Evolutionary conservation across 2,888 invertebrate species (phyloP).

Genomic region (Drosophila fungiperda): DNA sequence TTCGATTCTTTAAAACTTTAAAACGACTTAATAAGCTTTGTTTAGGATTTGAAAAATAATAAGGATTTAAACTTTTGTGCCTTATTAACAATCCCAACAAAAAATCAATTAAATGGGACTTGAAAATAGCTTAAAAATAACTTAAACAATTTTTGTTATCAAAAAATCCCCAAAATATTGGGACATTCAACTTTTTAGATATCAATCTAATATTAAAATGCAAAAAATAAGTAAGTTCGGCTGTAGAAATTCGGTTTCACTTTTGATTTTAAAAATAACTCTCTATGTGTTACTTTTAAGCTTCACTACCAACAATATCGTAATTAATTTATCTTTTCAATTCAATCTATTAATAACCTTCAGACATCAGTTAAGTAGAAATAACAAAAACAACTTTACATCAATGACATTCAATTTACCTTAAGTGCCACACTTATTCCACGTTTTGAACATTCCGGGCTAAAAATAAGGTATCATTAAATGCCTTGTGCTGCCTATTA

Average conservation of each 20-base stretch:
- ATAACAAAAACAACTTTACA: background rate
- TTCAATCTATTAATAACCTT: background rate
- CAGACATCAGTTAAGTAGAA: background rate
- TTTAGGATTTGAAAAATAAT: background rate
- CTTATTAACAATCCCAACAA: background rate
- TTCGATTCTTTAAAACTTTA: background rate
- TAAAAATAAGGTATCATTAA: conserved; percentile 1
- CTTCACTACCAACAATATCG: background rate
- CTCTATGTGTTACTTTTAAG: background rate
- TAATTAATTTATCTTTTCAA: background rate
- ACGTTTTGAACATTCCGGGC: background rate
- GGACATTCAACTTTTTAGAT: background rate
- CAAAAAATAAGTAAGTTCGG: background rate
- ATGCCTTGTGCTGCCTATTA: background rate
- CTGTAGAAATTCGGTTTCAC: background rate
- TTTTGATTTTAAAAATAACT: background rate
- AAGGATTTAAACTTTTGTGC: background rate
- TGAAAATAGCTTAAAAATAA: background rate
- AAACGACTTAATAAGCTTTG: background rate
- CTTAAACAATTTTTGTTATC: background rate
- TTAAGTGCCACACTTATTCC: background rate
- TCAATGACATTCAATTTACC: background rate
- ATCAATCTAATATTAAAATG: background rate
- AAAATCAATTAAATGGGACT: background rate
- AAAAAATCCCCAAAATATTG: background rate